Conservation (phyloP, 2,888 invertebrate genomes). For the Caenorhabditis sinica region DNA sequence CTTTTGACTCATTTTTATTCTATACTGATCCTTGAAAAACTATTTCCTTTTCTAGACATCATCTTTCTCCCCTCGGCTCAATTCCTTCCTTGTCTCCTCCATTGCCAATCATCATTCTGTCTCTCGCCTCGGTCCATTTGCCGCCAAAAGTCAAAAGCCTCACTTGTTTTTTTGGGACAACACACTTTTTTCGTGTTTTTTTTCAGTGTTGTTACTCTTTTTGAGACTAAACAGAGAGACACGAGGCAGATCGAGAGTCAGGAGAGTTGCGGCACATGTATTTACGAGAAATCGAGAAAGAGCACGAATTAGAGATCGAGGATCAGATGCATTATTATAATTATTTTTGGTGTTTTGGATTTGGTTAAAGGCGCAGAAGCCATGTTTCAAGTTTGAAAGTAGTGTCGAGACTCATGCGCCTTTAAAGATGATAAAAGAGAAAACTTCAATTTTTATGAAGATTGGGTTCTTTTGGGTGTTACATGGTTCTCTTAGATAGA, state of each 20-base stretch:
- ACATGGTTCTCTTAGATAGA: too few relatives aligned
- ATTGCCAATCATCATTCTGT: not conserved
- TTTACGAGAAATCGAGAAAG: not conserved
- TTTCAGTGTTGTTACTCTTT: not conserved
- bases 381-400: too few relatives aligned
- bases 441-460: too few relatives aligned
- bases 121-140: not conserved
- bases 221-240: not conserved
- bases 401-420: too few relatives aligned
- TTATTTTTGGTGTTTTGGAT: too few relatives aligned
- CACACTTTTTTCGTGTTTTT: not conserved
- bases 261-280: not conserved
- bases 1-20: too few relatives aligned
- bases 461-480: too few relatives aligned
- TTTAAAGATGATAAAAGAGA: too few relatives aligned
- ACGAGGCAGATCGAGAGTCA: not conserved
- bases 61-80: not conserved
- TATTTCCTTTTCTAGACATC: not conserved
- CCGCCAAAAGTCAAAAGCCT: not conserved
- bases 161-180: not conserved
- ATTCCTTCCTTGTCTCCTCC: not conserved
- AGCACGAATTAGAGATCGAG: not conserved
- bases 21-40: too few relatives aligned
- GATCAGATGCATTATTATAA: too few relatives aligned
- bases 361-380: too few relatives aligned